Evolutionary conservation across 2,797 vertebrate species (phyloP), one percentile per base, ranked within the genome.

Genomic region (Gambusia yucatana): DNA sequence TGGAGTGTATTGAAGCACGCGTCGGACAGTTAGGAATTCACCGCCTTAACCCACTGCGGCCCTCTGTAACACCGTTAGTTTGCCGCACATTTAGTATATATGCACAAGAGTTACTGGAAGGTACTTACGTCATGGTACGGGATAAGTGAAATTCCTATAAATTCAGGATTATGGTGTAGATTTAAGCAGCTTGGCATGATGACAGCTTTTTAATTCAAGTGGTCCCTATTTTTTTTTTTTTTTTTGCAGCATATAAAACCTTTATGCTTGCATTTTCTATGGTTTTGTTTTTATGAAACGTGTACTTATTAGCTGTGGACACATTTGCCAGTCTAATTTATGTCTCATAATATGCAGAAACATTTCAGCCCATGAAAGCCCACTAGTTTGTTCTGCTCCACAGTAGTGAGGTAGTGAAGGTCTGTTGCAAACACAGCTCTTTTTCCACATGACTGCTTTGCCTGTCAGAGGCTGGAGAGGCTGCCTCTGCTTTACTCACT

Each of bases 391-490:
- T 87, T 72, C 84, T 90, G 80, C 85, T 86, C 84, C 84, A 79
- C 81, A 82, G 80, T 87, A 74, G 87, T 82, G 80, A 84, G 86
- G 84, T 87, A 80, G 75, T 57, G 71, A 72, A 91, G 84, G 90
- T 89, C 86, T 85, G 80, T 74, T 83, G 91, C 92, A 84, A 92
- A 88, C 91, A 84, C 86, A 90, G 90, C 91, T 93, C 78, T 93
- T 95, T 94, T 94, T 94, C 88, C 91, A 91, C 90, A 89, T 87
- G 91, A 84, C 88, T 91, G 90, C 87, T 86, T 88, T 65, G 83
- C 76, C 88, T 87, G 87, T 90, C 85, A 87, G 87, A 89, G 76
- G 73, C 80, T 84, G 75, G 55, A 83, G 61, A 87, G 81, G 70
- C 82, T 86, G 78, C 73, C 80, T 79, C 74, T 17, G n/a, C 84